Evolutionary conservation across 2,797 vertebrate species (phyloP).

Genomic region (Moxostoma hubbsi): DNA sequence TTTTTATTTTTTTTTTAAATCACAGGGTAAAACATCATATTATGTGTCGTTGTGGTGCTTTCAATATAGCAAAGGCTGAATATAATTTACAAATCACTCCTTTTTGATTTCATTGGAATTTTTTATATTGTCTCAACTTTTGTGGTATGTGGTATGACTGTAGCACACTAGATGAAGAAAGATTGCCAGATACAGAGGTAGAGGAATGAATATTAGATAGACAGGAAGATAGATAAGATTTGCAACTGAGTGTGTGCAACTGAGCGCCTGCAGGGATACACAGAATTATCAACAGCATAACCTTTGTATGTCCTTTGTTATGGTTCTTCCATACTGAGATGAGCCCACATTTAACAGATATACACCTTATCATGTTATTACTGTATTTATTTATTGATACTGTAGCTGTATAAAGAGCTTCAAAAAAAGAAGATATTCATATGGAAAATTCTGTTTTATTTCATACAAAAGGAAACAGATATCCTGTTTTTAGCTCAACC

Average conservation of each 20-base stretch:
- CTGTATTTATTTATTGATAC: neutral
- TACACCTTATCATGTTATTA: neutral
- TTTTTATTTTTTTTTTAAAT: no score
- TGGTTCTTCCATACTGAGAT: conserved; percentile 61
- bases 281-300: conserved; percentile 42
- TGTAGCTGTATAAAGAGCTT: neutral
- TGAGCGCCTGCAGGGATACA: conserved; percentile 29
- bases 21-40: no score
- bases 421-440: neutral
- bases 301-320: conserved; percentile 57
- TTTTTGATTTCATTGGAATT: no score
- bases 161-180: conserved; percentile 6
- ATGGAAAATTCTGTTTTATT: neutral
- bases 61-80: no score
- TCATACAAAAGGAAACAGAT: neutral
- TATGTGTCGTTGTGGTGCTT: no score
- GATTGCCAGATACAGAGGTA: conserved; percentile 10
- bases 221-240: neutral
- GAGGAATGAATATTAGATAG: neutral
- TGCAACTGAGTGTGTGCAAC: neutral
- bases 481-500: neutral
- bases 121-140: no score
- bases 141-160: neutral
- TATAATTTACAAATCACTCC: no score
- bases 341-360: conserved; percentile 34